Evolutionary conservation across 2,797 vertebrate genomes (phyloP).

Genomic region (Rhinoraja longicauda): DNA sequence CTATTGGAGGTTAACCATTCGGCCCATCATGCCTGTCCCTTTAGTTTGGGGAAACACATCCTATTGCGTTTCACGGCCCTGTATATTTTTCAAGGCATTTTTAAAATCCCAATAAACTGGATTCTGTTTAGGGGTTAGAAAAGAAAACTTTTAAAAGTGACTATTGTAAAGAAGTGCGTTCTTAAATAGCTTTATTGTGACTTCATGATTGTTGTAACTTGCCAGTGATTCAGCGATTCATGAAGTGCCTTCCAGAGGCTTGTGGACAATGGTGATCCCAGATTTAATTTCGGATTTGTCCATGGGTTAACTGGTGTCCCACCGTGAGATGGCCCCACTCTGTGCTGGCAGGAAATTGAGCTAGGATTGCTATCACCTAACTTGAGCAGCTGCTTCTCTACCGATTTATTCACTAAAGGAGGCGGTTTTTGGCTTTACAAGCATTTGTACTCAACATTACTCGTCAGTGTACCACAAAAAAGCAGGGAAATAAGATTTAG

Average conservation of each 20-base stretch:
- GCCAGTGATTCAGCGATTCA: not conserved
- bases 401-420: not conserved
- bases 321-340: not conserved
- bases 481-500: not conserved
- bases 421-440: not conserved
- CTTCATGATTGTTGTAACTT: not conserved
- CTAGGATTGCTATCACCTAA: not conserved
- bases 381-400: not conserved
- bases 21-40: not conserved
- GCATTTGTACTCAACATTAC: not conserved
- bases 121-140: not conserved
- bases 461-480: not conserved
- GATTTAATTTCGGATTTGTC: not conserved
- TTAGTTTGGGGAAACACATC: too few relatives aligned
- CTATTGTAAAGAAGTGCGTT: not conserved
- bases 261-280: not conserved
- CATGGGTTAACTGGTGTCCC: not conserved
- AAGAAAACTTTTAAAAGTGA: not conserved
- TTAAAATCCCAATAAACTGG: not conserved
- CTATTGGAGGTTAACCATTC: not conserved
- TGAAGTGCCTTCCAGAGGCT: not conserved
- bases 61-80: too few relatives aligned
- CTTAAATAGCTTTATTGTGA: too few relatives aligned
- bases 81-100: too few relatives aligned
- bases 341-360: not conserved